Evolutionary conservation across 2,113 vertebrate species (phyloP), one percentile per base, ranked within the genome.

Genomic region (Dromiciops gliroides): DNA sequence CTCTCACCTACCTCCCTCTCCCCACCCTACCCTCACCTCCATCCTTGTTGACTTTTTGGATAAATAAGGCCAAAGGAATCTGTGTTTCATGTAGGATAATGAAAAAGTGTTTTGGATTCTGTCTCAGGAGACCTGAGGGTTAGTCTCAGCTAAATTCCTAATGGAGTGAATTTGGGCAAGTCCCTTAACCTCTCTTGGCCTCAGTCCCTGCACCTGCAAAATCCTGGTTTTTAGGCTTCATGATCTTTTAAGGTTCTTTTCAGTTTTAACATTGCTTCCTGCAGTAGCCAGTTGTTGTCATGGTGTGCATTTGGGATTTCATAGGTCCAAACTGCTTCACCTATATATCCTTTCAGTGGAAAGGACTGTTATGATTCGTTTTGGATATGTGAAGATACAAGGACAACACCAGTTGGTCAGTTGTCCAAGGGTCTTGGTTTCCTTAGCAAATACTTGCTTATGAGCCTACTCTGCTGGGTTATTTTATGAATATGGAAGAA

Each of bases 141-240:
- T 67, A 56, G 48, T 90, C 89, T 50, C n/a, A 49, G 8, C 51
- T 90, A 48, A 11, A 48, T 9, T 24, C 25, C 44, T 56, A 91
- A 51, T 19, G 25, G 52, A 90, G 94, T 60, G 91, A 94, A 26
- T 48, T 91, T 95, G 92, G 52, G 49, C 50, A 56, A 25, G 16
- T 91, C 94, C 50, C 93, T 97, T 91, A 96, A 90, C 31, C 67
- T 92, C 37, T 95, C 8, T 16, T n/a, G 28, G 91, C 91, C 93
- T 94, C 48, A 91, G 8, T 96, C 95, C 91, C 23, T 91, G 4
- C 60, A 31, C 93, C 26, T 31, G 44, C 53, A 92, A 92, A 53
- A 90, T 44, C 26, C 1, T n/a, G n/a, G 52, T 91, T 48, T 14
- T 10, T 53, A 50, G 47, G 53, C 60, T 52, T 12, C 8, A 23